Conservation (phyloP, 2,797 vertebrate genomes). For the Brotogeris chrysoptera region DNA sequence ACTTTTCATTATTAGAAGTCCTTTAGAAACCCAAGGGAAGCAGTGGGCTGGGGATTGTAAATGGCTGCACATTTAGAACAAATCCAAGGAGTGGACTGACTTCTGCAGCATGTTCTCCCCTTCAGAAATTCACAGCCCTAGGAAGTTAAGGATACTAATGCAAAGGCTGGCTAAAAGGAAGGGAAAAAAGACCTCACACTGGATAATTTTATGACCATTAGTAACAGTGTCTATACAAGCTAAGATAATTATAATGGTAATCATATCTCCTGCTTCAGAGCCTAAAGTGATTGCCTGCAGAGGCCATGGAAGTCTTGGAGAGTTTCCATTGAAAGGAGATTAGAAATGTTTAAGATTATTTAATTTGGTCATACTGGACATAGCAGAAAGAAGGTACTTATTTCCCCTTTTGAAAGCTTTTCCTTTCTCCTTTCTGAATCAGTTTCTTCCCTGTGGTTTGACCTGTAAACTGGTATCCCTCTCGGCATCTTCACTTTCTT, state of each 20-base stretch:
- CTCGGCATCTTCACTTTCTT: not conserved
- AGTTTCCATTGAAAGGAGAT: slow-evolving; percentile 42
- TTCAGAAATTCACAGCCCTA: slow-evolving; percentile 34
- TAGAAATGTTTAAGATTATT: slow-evolving; percentile 37
- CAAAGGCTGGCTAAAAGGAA: slow-evolving; percentile 23
- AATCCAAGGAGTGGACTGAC: slow-evolving; percentile 48
- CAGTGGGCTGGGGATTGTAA: not conserved
- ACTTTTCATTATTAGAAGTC: slow-evolving; percentile 43
- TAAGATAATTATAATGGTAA: slow-evolving; percentile 65
- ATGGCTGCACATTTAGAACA: slow-evolving; percentile 61
- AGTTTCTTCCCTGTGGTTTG: not conserved
- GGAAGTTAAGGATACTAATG: slow-evolving; percentile 51
- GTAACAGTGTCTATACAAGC: slow-evolving; percentile 63
- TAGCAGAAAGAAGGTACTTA: not conserved
- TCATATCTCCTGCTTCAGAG: slow-evolving; percentile 69
- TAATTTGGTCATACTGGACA: slow-evolving; percentile 27
- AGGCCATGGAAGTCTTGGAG: slow-evolving; percentile 57
- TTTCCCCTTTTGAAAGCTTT: not conserved
- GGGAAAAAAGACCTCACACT: slow-evolving; percentile 2
- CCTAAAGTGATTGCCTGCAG: slow-evolving; percentile 66
- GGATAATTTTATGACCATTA: slow-evolving; percentile 72
- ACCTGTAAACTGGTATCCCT: not conserved
- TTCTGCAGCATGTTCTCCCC: not conserved
- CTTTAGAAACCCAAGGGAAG: slow-evolving; percentile 42
- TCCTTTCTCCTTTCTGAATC: not conserved